These are phyloP conservation scores for Hedya salicella DNA, from an alignment of 2,888 invertebrate species.

Conservation along the genomic window DNA sequence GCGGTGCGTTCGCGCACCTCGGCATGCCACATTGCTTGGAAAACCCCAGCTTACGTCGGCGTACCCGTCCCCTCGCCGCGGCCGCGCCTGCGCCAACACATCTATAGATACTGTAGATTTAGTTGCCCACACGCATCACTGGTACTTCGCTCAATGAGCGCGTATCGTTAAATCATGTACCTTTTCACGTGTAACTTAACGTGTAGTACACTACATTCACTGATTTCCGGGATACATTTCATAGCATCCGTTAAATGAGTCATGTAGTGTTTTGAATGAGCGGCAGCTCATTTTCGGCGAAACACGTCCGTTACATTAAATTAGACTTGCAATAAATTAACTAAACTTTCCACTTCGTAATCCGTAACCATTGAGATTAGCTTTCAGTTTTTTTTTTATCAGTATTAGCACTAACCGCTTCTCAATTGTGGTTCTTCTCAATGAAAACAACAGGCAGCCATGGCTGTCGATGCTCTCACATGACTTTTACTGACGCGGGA, in stretches of 20 bases:
- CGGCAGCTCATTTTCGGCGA: too few relatives aligned
- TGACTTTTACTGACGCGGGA: conserved; percentile 6
- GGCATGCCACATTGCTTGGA: conserved; percentile 75
- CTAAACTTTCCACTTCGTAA: too few relatives aligned
- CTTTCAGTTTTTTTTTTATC: too few relatives aligned
- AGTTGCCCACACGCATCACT: conserved; percentile 22
- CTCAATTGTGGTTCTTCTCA: too few relatives aligned
- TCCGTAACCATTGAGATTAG: too few relatives aligned
- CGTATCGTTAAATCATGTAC: neutral
- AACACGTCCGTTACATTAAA: too few relatives aligned
- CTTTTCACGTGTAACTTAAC: neutral
- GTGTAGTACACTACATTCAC: neutral
- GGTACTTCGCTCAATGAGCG: conserved; percentile 26
- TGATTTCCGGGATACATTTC: neutral
- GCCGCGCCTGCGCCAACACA: conserved; percentile 43
- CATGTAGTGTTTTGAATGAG: neutral
- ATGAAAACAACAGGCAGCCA: too few relatives aligned
- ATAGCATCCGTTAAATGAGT: neutral
- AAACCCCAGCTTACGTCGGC: conserved; percentile 70
- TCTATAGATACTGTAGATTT: conserved; percentile 38
- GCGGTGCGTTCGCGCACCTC: conserved; percentile 60
- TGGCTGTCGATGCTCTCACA: conserved; percentile 4
- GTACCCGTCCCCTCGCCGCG: conserved; percentile 49
- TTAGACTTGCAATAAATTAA: too few relatives aligned
- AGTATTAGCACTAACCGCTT: too few relatives aligned